phyloP scores from a whole-genome alignment of 2,113 vertebrate genomes.

The Prunella fulvescens region DNA sequence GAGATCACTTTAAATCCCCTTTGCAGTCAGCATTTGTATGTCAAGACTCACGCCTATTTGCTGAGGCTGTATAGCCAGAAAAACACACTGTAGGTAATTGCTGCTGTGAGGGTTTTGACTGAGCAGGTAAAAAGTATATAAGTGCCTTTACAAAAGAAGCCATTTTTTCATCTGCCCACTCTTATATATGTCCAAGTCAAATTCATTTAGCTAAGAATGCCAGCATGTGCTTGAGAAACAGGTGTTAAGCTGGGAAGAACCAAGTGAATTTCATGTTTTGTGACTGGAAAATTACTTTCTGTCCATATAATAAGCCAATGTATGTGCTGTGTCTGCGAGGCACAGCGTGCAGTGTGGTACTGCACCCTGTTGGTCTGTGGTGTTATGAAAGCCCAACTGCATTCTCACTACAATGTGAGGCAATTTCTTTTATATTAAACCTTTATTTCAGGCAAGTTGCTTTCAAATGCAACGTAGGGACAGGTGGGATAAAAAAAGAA shows the following conservation, averaged over 20 bases:
- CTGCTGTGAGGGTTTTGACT: not conserved
- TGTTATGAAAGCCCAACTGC: not conserved
- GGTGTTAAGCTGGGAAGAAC: not conserved
- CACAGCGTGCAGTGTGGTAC: slow-evolving; percentile 18
- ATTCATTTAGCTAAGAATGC: slow-evolving; percentile 8
- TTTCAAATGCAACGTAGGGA: not conserved
- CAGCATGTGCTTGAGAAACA: not conserved
- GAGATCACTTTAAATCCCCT: not conserved
- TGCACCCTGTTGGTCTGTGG: slow-evolving; percentile 66
- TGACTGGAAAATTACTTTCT: not conserved
- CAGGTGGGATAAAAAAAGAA: not conserved
- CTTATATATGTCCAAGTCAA: not conserved
- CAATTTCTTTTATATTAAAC: not conserved
- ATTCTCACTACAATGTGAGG: not conserved
- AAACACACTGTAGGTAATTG: not conserved
- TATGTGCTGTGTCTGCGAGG: not conserved
- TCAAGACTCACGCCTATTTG: not conserved
- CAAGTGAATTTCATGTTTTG: not conserved
- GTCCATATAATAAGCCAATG: not conserved
- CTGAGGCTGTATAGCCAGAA: not conserved
- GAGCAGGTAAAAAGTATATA: not conserved
- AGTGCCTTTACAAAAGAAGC: not conserved
- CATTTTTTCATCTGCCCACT: not conserved
- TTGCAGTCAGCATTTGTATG: not conserved
- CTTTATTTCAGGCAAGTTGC: not conserved